A percentile compares a stretch with the other conserved stretches of the same genome.
Conservation (phyloP, 2,888 invertebrate genomes). For the Dascillus cervinus region DNA sequence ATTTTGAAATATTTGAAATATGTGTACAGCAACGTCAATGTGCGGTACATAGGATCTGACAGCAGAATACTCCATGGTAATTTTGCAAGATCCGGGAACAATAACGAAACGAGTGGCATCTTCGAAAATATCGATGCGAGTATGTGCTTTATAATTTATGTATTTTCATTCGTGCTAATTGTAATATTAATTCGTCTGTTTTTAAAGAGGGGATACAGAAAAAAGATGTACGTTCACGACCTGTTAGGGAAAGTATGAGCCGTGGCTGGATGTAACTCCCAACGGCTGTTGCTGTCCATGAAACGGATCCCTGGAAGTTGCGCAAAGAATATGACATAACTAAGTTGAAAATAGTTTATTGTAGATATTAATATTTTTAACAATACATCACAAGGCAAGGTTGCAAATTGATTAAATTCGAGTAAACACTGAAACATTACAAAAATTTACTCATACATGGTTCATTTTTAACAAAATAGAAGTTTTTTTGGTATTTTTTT, state of each 20-base stretch:
- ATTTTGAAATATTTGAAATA: constrained; percentile 56
- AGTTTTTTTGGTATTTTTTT: too few species aligned
- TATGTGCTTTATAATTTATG: constrained; percentile 40
- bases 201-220: constrained; percentile 63
- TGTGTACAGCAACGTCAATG: constrained; percentile 46
- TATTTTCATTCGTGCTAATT: constrained; percentile 65
- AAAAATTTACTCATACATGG: too few species aligned
- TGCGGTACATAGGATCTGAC: constrained; percentile 43
- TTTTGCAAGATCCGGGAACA: constrained; percentile 18
- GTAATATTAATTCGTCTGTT: constrained; percentile 59
- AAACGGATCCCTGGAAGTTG: too few species aligned
- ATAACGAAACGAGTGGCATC: constrained; percentile 19
- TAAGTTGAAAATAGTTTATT: too few species aligned
- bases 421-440: too few species aligned
- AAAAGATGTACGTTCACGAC: constrained; percentile 65
- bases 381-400: constrained; percentile 11
- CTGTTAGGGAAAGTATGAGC: constrained; percentile 62
- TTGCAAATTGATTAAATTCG: constrained; percentile 11
- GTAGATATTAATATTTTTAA: constrained; percentile 11
- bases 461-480: too few species aligned
- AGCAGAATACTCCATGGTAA: constrained; percentile 33
- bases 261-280: too few species aligned
- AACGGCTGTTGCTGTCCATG: too few species aligned
- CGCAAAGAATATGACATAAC: too few species aligned
- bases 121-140: constrained; percentile 35